phyloP scores from a whole-genome alignment of 2,888 invertebrate genomes.

The Cosmorhoe ocellata region DNA sequence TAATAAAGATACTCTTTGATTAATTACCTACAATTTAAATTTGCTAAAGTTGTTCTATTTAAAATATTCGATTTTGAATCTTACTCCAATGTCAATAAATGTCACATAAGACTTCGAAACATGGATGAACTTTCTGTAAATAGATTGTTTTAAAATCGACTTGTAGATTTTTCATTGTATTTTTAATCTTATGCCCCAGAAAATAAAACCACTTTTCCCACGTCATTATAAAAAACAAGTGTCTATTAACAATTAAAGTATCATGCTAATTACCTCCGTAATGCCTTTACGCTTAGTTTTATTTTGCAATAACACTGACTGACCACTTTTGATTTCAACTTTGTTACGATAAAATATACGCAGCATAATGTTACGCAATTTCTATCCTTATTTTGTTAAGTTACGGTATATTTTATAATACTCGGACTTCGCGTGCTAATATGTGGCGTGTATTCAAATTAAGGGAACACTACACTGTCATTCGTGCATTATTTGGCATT shows the following conservation, averaged over 20 bases:
- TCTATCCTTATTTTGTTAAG: background rate
- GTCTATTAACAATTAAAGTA: background rate
- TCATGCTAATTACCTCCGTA: background rate
- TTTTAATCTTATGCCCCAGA: background rate
- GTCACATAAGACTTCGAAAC: no score
- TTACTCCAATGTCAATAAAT: no score
- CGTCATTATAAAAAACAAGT: background rate
- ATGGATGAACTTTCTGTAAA: no score
- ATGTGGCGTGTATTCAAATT: conserved; percentile 32
- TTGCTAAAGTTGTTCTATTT: no score
- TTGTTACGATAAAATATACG: background rate
- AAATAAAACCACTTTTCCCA: background rate
- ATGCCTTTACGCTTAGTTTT: background rate
- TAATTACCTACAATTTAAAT: no score
- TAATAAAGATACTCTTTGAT: no score
- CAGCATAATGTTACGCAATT: conserved; percentile 5
- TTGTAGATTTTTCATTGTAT: no score
- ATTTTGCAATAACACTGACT: background rate
- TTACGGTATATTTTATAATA: conserved; percentile 6
- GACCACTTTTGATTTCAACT: background rate
- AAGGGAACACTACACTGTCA: conserved; percentile 24
- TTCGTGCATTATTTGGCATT: conserved; percentile 6
- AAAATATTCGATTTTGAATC: no score
- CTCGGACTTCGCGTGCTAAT: conserved; percentile 24
- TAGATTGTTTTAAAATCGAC: background rate